A percentile compares a stretch with the other conserved stretches of the same genome.
phyloP scores from a whole-genome alignment of 2,888 invertebrate species.

The Melanophora roralis region DNA sequence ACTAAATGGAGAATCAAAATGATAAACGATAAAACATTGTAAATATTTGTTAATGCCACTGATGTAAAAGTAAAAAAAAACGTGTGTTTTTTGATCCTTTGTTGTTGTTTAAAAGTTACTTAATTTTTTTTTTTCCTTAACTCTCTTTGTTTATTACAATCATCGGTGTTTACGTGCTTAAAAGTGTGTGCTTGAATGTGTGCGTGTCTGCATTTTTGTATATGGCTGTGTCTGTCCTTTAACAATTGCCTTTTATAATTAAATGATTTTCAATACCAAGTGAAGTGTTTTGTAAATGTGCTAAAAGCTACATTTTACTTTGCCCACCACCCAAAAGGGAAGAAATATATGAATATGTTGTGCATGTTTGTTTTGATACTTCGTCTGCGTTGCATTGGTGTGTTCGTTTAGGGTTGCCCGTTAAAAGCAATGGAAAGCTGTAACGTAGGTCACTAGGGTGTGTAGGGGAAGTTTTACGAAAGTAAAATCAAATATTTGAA shows the following conservation, averaged over 20 bases:
- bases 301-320: conserved; percentile 54
- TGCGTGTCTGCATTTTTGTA: background rate
- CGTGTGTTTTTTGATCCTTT: conserved; percentile 30
- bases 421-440: too few relatives aligned
- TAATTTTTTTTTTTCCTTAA: conserved; percentile 5
- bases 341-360: too few relatives aligned
- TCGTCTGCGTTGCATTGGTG: too few relatives aligned
- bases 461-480: too few relatives aligned
- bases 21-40: background rate
- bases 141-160: background rate
- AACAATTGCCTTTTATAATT: conserved; percentile 62
- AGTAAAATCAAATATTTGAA: too few relatives aligned
- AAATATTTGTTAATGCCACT: conserved; percentile 29
- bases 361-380: too few relatives aligned
- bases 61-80: conserved; percentile 35
- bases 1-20: background rate
- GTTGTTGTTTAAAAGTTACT: conserved; percentile 15
- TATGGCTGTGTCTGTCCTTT: conserved; percentile 35
- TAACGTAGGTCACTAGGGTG: too few relatives aligned
- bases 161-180: too few relatives aligned
- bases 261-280: conserved; percentile 62
- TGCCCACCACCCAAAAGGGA: too few relatives aligned
- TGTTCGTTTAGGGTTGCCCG: too few relatives aligned
- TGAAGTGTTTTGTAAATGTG: conserved; percentile 63
- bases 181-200: background rate